phyloP scores from a whole-genome alignment of 1,140 invertebrate species.

The Meloidogyne hapla region DNA sequence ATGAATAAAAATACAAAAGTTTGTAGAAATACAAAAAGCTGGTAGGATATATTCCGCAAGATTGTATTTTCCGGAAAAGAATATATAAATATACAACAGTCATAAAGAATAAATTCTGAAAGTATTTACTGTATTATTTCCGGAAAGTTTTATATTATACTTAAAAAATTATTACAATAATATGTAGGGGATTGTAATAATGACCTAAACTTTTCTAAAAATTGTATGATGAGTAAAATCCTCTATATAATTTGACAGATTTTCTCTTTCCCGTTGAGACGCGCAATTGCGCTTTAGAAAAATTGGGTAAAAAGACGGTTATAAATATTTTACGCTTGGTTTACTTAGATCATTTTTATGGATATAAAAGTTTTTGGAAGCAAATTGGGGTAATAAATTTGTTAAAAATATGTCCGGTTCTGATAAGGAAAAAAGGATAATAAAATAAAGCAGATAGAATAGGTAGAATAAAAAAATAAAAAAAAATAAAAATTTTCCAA shows the following conservation, averaged over 20 bases:
- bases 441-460: no score
- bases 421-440: no score
- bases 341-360: neutral
- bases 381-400: neutral
- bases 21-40: no score
- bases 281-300: neutral
- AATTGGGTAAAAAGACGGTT: neutral
- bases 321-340: neutral
- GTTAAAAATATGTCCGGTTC: no score
- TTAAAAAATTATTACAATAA: no score
- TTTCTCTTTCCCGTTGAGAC: neutral
- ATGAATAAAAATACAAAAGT: no score
- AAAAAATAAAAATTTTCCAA: no score
- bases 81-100: no score
- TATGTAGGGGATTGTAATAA: neutral
- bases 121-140: no score
- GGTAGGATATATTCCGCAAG: neutral
- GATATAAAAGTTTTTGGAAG: neutral
- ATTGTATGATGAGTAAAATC: neutral
- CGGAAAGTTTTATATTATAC: no score
- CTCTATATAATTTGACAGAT: neutral
- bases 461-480: no score
- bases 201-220: neutral
- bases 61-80: neutral
- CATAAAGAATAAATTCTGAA: no score